Percentiles rank a stretch among this genome's conserved stretches.
phyloP scores from a whole-genome alignment of 2,888 invertebrate genomes.

The Megalurothrips usitatus region DNA sequence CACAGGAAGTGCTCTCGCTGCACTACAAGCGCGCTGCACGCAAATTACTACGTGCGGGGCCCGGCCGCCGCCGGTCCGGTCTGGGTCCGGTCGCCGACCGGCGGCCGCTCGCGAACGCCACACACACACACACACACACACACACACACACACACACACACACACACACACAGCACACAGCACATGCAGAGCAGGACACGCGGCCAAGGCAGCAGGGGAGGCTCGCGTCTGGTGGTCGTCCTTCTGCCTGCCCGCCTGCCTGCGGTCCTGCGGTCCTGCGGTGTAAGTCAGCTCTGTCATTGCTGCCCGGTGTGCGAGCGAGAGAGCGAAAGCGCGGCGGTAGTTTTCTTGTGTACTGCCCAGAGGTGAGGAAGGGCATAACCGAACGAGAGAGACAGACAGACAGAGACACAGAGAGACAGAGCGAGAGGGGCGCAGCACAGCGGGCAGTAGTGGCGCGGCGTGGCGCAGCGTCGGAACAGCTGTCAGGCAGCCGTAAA shows the following conservation, averaged over 20 bases:
- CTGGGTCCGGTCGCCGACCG: no score
- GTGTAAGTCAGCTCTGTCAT: no score
- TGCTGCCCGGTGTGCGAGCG: no score
- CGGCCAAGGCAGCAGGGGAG: not conserved
- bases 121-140: not conserved
- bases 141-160: not conserved
- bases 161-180: not conserved
- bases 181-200: not conserved
- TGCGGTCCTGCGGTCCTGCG: not conserved
- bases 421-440: not conserved
- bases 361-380: not conserved
- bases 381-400: not conserved
- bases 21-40: not conserved
- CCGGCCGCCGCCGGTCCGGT: not conserved
- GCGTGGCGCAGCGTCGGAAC: slow-evolving; percentile 4
- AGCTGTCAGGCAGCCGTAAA: slow-evolving; percentile 21
- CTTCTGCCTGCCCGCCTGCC: not conserved
- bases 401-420: no score
- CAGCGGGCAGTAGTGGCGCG: not conserved
- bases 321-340: not conserved
- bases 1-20: not conserved
- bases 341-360: not conserved
- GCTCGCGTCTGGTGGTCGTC: not conserved
- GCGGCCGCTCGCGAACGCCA: no score
- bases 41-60: not conserved